Evolutionary conservation across 2,113 vertebrate species (phyloP).

Genomic region (Microcebus jonahi): DNA sequence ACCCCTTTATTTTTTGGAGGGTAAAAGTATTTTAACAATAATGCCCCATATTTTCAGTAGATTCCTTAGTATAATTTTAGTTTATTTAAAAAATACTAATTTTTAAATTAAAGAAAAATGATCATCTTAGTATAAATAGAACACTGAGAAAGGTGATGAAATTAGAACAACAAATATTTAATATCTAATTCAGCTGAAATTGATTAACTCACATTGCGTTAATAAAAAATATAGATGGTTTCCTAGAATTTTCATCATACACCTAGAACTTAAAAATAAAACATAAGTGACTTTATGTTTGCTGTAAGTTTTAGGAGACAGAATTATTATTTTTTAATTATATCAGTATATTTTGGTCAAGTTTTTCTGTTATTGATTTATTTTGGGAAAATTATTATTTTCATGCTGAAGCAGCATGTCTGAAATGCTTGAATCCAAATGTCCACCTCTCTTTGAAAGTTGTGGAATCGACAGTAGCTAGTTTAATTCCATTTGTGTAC

Average conservation of each 20-base stretch:
- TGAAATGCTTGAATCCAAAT: constrained; percentile 52
- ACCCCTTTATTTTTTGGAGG: neutral
- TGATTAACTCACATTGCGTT: constrained; percentile 27
- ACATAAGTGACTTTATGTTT: neutral
- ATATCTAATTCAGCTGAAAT: constrained; percentile 1
- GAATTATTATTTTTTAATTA: neutral
- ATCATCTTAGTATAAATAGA: neutral
- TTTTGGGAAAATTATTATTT: constrained; percentile 56
- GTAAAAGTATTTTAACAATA: neutral
- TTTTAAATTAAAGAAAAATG: constrained; percentile 1
- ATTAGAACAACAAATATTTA: constrained; percentile 21
- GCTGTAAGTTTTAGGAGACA: constrained; percentile 31
- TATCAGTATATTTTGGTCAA: constrained; percentile 12
- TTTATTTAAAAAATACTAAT: neutral
- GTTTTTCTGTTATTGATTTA: constrained; percentile 53
- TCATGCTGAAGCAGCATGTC: constrained; percentile 27
- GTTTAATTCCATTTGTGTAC: constrained; percentile 72
- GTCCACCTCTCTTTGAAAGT: constrained; percentile 49
- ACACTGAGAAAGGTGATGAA: neutral
- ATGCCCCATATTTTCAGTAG: neutral
- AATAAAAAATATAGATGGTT: constrained; percentile 48
- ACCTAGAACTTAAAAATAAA: constrained; percentile 49
- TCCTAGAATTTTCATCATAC: constrained; percentile 42
- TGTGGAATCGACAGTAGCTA: constrained; percentile 73
- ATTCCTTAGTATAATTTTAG: neutral